Conservation (phyloP, 2,113 vertebrate genomes). For the Periophthalmus modestus region DNA sequence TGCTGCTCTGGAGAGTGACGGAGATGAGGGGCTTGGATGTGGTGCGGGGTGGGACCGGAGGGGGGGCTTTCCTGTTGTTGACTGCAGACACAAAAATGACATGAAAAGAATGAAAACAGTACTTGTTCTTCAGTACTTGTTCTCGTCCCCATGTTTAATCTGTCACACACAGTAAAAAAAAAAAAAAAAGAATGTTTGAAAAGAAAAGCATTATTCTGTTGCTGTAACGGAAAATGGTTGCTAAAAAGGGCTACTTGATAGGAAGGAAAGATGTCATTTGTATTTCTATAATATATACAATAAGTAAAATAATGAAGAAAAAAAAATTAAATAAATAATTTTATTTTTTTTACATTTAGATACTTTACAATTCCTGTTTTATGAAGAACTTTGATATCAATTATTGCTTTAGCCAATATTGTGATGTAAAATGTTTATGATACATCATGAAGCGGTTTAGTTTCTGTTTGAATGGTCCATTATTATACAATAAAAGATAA, state of each 20-base stretch:
- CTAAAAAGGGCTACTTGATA: background rate
- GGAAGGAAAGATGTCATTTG: no score
- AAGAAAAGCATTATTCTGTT: background rate
- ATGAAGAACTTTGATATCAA: no score
- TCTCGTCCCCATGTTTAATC: background rate
- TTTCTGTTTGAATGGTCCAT: background rate
- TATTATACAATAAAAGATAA: conserved; percentile 18
- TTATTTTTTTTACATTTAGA: no score
- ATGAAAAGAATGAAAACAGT: background rate
- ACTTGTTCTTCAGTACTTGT: background rate
- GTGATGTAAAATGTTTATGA: no score
- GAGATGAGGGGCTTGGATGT: conserved; percentile 98
- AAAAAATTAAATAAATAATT: no score
- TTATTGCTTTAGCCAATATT: no score
- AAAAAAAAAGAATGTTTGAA: background rate
- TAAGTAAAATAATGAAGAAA: no score
- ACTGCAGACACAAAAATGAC: conserved; percentile 67
- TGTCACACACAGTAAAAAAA: background rate
- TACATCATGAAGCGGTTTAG: background rate
- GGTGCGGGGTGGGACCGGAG: conserved; percentile 94
- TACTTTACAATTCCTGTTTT: no score
- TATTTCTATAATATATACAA: no score
- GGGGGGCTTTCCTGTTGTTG: conserved; percentile 92
- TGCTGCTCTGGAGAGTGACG: conserved; percentile 98
- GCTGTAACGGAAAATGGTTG: background rate